Percentiles rank a stretch among this genome's conserved stretches.
Conservation (phyloP, 2,113 vertebrate species). For the Todiramphus chloris region DNA sequence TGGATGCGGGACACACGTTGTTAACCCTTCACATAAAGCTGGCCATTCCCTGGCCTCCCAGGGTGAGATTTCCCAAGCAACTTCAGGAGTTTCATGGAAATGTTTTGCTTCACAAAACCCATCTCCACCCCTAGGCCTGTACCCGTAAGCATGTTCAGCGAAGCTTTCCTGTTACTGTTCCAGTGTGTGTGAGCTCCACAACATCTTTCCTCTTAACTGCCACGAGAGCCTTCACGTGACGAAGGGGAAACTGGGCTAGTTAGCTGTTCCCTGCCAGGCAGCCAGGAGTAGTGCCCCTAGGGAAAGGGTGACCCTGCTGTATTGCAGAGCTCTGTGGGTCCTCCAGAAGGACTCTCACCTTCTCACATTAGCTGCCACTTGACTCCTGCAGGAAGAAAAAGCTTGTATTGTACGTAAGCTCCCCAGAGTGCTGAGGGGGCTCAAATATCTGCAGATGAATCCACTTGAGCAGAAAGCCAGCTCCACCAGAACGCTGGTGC, state of each 20-base stretch:
- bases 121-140: neutral
- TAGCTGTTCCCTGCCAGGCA: neutral
- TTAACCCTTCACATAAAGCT: neutral
- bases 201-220: neutral
- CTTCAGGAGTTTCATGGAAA: neutral
- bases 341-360: neutral
- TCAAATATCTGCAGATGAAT: neutral
- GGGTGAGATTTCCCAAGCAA: neutral
- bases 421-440: neutral
- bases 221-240: neutral
- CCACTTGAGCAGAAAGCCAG: neutral
- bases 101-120: neutral
- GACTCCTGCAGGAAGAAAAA: neutral
- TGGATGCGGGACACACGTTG: neutral
- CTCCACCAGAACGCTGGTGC: accelerated
- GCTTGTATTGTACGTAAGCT: neutral
- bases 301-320: neutral
- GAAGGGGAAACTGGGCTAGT: neutral
- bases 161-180: neutral
- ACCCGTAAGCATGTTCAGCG: neutral
- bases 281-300: neutral
- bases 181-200: neutral
- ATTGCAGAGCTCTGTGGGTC: neutral
- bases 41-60: neutral
- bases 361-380: neutral